These are phyloP conservation scores for Chlorodrepanis virens DNA, from an alignment of 2,113 vertebrate species.

Conservation along the genomic window DNA sequence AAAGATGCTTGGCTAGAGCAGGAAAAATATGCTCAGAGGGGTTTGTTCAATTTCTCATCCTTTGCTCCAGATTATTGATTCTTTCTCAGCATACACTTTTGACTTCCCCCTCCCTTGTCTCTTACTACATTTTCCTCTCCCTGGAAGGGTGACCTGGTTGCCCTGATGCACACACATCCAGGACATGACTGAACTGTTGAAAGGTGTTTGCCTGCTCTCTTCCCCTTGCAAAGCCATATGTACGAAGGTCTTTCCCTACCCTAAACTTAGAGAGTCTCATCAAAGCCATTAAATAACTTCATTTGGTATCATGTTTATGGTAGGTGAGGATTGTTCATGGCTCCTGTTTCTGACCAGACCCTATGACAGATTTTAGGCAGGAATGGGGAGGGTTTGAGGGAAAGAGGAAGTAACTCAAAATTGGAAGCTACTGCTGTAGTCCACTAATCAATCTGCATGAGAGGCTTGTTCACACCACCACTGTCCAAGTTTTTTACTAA, in stretches of 20 bases:
- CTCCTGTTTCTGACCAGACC: not conserved
- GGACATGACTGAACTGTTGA: not conserved
- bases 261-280: not conserved
- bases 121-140: not conserved
- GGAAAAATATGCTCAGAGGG: not conserved
- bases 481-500: not conserved
- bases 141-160: not conserved
- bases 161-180: rapidly evolving
- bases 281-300: not conserved
- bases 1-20: not conserved
- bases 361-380: not conserved
- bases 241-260: not conserved
- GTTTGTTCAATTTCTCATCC: not conserved
- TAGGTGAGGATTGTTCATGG: not conserved
- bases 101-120: not conserved
- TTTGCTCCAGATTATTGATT: not conserved
- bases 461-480: not conserved
- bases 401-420: not conserved
- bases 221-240: not conserved
- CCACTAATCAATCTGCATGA: rapidly evolving
- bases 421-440: not conserved
- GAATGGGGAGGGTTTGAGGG: not conserved
- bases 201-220: not conserved
- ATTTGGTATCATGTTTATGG: not conserved
- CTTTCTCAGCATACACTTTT: not conserved